phyloP scores from a whole-genome alignment of 1,140 invertebrate species.

The Diprion similis region DNA sequence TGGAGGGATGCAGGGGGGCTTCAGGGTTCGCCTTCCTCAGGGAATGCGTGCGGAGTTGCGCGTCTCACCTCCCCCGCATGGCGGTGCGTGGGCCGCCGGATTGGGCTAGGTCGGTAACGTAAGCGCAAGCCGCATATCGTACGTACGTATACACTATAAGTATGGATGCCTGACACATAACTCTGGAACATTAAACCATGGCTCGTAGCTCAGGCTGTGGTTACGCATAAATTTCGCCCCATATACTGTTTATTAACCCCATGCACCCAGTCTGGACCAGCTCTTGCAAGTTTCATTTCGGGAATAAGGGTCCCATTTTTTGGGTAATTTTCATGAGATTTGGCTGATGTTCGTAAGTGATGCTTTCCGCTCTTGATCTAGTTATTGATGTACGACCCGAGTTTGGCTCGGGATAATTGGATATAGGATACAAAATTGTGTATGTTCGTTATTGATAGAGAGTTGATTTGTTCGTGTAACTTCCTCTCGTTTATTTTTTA shows the following conservation, averaged over 20 bases:
- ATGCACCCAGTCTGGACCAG: neutral
- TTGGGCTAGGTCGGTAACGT: constrained; percentile 51
- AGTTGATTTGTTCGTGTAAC: too few species aligned
- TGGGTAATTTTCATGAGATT: too few species aligned
- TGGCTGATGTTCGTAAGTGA: too few species aligned
- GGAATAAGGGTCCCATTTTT: too few species aligned
- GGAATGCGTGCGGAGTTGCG: constrained; percentile 34
- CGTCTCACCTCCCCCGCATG: constrained; percentile 39
- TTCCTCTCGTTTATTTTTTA: too few species aligned
- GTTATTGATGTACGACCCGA: too few species aligned
- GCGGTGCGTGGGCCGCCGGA: constrained; percentile 40
- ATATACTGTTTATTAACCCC: constrained; percentile 36
- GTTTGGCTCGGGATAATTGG: too few species aligned
- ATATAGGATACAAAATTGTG: too few species aligned
- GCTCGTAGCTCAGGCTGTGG: constrained; percentile 40
- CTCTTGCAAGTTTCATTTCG: neutral
- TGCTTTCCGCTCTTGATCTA: too few species aligned
- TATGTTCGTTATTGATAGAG: too few species aligned
- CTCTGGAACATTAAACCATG: constrained; percentile 45
- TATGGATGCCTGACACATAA: constrained; percentile 34
- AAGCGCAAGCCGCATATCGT: constrained; percentile 13
- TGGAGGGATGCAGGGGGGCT: neutral
- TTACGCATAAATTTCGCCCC: constrained; percentile 39
- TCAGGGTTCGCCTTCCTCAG: constrained; percentile 19
- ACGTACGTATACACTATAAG: neutral